phyloP scores from a whole-genome alignment of 2,797 vertebrate genomes.

The Phataginus tetradactyla region DNA sequence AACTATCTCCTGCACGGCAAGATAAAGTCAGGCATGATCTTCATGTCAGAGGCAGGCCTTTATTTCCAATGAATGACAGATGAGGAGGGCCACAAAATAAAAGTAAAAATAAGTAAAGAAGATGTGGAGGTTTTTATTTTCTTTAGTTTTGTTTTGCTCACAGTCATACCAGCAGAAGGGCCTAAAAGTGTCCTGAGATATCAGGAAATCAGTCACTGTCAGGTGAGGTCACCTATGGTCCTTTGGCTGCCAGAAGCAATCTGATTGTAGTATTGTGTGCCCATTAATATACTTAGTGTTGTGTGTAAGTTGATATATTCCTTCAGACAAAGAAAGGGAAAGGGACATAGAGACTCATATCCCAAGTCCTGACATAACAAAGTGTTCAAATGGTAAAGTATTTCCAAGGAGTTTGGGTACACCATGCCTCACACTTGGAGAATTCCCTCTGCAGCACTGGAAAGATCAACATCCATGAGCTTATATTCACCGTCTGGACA shows the following conservation, averaged over 20 bases:
- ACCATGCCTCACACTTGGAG: not conserved
- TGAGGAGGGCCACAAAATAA: not conserved
- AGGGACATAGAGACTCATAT: not conserved
- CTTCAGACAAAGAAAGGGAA: constrained; percentile 10
- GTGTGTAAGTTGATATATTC: not conserved
- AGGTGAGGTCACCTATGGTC: not conserved
- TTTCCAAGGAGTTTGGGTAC: constrained; percentile 24
- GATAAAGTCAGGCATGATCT: not conserved
- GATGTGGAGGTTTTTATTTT: not conserved
- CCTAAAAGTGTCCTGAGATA: not conserved
- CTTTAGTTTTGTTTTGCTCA: not conserved
- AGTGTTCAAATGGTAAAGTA: not conserved
- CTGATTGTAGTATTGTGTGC: not conserved
- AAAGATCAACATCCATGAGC: constrained; percentile 34
- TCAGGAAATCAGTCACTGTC: not conserved
- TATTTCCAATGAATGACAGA: not conserved
- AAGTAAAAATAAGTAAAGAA: not conserved
- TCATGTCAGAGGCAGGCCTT: not conserved
- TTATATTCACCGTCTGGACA: constrained; percentile 43
- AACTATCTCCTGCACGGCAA: not conserved
- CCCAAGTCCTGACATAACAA: not conserved
- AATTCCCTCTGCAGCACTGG: not conserved
- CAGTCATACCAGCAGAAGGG: not conserved
- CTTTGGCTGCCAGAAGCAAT: not conserved
- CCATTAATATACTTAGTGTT: not conserved